These are phyloP conservation scores for Tipula vernalis DNA, from an alignment of 2,888 invertebrate genomes.

Conservation along the genomic window DNA sequence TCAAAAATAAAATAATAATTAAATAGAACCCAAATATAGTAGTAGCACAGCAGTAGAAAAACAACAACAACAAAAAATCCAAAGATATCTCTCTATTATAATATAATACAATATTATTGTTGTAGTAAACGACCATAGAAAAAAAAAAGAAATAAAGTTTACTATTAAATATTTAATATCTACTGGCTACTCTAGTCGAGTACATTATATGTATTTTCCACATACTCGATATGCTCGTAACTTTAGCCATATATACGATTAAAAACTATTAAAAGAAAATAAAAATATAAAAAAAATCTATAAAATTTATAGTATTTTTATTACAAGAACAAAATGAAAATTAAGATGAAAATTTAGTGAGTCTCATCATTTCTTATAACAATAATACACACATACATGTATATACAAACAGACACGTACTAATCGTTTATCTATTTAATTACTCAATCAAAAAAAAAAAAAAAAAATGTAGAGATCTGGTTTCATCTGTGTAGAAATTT, in stretches of 20 bases:
- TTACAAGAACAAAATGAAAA: not conserved
- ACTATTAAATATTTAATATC: constrained; percentile 4
- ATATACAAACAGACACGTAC: not conserved
- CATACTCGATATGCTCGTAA: not conserved
- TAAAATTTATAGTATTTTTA: not conserved
- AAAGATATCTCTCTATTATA: not conserved
- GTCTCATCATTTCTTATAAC: not conserved
- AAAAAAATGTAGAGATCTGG: not conserved
- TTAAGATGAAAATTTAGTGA: not conserved
- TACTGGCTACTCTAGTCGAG: not conserved
- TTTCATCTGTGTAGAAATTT: not conserved
- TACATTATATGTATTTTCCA: not conserved
- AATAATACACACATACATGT: not conserved
- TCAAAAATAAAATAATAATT: constrained; percentile 4
- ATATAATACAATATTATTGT: not conserved
- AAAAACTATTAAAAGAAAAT: not conserved
- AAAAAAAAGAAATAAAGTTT: not conserved
- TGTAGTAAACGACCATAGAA: not conserved
- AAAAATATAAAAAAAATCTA: not conserved
- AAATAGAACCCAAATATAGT: not conserved
- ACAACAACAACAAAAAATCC: not conserved
- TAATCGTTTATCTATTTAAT: constrained; percentile 4
- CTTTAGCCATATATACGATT: not conserved
- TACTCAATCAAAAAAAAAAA: not conserved
- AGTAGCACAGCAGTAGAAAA: not conserved